Base-by-base conservation (phyloP, 2,888 invertebrate genomes). In the Leptarthrus brevirostris region DNA sequence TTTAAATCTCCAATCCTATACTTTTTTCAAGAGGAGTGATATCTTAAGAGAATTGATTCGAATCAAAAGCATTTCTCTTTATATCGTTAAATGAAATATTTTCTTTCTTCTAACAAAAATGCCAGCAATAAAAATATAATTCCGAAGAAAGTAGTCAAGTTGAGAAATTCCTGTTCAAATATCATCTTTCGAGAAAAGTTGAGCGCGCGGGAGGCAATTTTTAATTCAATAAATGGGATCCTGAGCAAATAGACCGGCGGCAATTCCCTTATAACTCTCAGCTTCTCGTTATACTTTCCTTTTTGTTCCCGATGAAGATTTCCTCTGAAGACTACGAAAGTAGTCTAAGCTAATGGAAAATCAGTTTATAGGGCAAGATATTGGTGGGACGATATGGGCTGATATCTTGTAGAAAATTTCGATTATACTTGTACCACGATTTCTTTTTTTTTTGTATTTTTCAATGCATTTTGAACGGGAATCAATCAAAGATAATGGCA, bases 141-240 rank as follows among this genome's bases (percentile, higher is more conserved):
- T 75, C 73, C 20, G 52, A 69, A 69, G 69, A 69, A 69, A 69
- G 69, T 30, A 52, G 69, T 24, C 52, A 52, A 52, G 52, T 52
- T 34, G 34, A 18, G 69, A 69, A 47, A 69, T 69, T 69, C 52
- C 69, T 69, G 69, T 69, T 14, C 69, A 69, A 69, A 69, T 69
- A 69, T 69, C 69, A 69, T 69, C 69, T 24, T 69, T 34, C 20
- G 26, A 14, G 47, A 18, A 22, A 34, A 47, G 64, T 24, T 47
- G 64, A 66, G 20, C 52, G 69, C 26, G 69, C 52, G 24, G 52
- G 52, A 71, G 53, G 71, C 36, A 54, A 71, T 77, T 77, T 78
- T 74, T 77, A 78, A 78, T 78, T 76, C 78, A 78, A 78, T 78
- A 78, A 77, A 78, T 78, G 78, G 77, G 74, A 78, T 77, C 75